A percentile compares a stretch with the other conserved stretches of the same genome.
These are phyloP conservation scores for Epicauta chinensis DNA, from an alignment of 1,140 invertebrate genomes.

Conservation along the genomic window DNA sequence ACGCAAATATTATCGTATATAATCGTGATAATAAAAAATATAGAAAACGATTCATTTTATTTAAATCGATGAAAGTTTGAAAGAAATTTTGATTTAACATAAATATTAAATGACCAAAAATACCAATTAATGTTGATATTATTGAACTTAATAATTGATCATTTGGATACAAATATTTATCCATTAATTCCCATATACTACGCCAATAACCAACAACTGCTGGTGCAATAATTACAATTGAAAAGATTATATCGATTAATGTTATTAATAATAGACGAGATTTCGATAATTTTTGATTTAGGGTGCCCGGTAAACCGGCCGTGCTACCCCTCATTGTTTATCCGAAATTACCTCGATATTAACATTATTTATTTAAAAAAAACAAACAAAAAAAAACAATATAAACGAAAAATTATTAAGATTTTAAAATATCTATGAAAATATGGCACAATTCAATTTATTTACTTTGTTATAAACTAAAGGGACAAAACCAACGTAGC, in stretches of 20 bases:
- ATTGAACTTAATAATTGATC: constrained; percentile 52
- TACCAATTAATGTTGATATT: constrained; percentile 61
- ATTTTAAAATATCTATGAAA: too few relatives aligned
- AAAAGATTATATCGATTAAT: constrained; percentile 63
- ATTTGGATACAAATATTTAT: constrained; percentile 59
- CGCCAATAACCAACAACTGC: constrained; percentile 80
- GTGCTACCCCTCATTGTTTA: constrained; percentile 52
- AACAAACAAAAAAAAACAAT: too few relatives aligned
- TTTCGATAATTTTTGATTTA: constrained; percentile 42
- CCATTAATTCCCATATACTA: constrained; percentile 75
- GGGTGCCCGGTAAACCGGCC: constrained; percentile 48
- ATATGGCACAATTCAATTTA: too few relatives aligned
- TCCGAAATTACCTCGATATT: too few relatives aligned
- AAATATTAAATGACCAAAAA: constrained; percentile 60
- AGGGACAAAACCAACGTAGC: too few relatives aligned
- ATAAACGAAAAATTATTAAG: too few relatives aligned
- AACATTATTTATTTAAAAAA: too few relatives aligned
- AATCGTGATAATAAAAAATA: constrained; percentile 66
- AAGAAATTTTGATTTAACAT: constrained; percentile 60
- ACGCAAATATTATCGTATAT: constrained; percentile 68
- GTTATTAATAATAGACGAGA: constrained; percentile 55
- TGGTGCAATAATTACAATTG: constrained; percentile 65
- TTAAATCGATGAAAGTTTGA: constrained; percentile 55
- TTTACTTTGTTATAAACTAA: too few relatives aligned
- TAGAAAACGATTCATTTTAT: constrained; percentile 56